Evolutionary conservation across 2,888 invertebrate species (phyloP).

Genomic region (Eupithecia subumbrata): DNA sequence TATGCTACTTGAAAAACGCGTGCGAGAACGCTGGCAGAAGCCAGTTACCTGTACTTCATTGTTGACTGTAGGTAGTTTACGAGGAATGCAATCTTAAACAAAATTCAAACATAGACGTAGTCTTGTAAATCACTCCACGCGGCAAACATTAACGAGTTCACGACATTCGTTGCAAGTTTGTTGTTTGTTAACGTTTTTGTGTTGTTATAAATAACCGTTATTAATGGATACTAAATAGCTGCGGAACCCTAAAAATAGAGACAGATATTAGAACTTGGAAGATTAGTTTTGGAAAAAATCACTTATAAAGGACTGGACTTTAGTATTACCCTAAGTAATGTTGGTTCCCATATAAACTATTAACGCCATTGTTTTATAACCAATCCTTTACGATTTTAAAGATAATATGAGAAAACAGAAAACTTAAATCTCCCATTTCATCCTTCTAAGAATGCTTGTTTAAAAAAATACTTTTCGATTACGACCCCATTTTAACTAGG

Average conservation of each 20-base stretch:
- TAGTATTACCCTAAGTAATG: too few species aligned
- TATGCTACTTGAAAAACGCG: not conserved
- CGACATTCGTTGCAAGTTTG: slow-evolving; percentile 27
- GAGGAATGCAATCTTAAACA: not conserved
- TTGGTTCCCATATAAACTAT: too few species aligned
- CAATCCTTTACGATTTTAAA: too few species aligned
- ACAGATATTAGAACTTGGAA: not conserved
- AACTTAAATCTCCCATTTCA: too few species aligned
- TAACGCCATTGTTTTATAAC: too few species aligned
- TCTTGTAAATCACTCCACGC: slow-evolving; percentile 38
- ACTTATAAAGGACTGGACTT: too few species aligned
- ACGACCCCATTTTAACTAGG: too few species aligned
- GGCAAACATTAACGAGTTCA: slow-evolving; percentile 33
- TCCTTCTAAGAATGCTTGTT: too few species aligned
- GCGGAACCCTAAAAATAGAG: slow-evolving; percentile 31
- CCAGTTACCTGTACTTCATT: too few species aligned
- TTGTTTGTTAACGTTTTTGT: slow-evolving; percentile 24
- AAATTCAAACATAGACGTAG: slow-evolving; percentile 3
- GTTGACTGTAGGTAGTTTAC: not conserved
- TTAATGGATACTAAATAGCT: slow-evolving; percentile 27
- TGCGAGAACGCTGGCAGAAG: too few species aligned
- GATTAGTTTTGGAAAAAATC: not conserved
- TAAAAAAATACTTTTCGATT: too few species aligned
- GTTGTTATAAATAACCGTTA: slow-evolving; percentile 24
- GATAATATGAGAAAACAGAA: too few species aligned